Conservation (phyloP, 2,888 invertebrate species). For the Eupithecia exiguata region DNA sequence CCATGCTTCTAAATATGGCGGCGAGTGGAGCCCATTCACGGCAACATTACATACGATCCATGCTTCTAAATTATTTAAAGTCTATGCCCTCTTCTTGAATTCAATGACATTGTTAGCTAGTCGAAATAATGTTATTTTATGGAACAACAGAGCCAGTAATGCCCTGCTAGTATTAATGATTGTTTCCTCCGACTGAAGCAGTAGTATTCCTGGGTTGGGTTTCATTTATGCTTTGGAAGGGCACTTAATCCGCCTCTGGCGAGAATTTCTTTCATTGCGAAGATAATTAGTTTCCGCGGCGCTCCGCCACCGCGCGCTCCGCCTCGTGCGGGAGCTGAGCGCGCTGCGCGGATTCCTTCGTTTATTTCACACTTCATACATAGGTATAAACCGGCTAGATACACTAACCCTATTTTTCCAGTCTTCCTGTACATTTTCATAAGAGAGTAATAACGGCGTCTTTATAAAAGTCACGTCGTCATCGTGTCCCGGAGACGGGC, state of each 20-base stretch:
- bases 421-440: not conserved
- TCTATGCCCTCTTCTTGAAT: not conserved
- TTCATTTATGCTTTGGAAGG: slow-evolving; percentile 16
- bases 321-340: not conserved
- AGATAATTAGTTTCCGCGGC: slow-evolving; percentile 23
- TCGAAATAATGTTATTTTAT: not conserved
- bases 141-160: not conserved
- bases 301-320: not conserved
- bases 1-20: too few relatives aligned
- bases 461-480: not conserved
- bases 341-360: not conserved
- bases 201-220: slow-evolving; percentile 5
- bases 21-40: too few relatives aligned
- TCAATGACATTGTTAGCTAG: not conserved
- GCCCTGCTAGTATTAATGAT: not conserved
- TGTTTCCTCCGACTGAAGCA: not conserved
- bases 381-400: slow-evolving; percentile 18
- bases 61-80: not conserved
- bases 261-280: slow-evolving; percentile 25
- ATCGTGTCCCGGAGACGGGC: too few relatives aligned
- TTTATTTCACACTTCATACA: not conserved
- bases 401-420: not conserved
- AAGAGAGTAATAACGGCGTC: not conserved
- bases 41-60: slow-evolving; percentile 12
- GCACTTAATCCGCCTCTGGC: slow-evolving; percentile 13